Evolutionary conservation across 2,888 invertebrate species (phyloP), one percentile per base, ranked within the genome.

Genomic region (Euclidia mi): DNA sequence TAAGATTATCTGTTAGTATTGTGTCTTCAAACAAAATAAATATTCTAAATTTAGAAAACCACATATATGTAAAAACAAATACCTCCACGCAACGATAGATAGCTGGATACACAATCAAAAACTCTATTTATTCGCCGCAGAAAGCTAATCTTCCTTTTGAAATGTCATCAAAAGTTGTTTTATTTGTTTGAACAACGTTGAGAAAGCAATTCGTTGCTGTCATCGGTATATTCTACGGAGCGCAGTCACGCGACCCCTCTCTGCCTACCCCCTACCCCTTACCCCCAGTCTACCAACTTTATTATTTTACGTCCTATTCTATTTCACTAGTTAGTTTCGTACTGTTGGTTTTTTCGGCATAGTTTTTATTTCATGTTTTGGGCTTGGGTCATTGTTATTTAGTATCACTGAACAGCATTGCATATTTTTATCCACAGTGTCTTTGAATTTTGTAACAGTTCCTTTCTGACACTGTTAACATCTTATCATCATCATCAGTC

Each of bases 201-300:
- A 75, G 57, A 78, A 81, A 80, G 74, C 79, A 79, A 86, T 86
- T 82, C 63, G 71, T 82, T 78, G 56, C 72, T 85, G 87, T 82
- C 85, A 79, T 73, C 74, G n/a, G n/a, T 50, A 48, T 65, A 29
- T 45, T 38, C 29, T 57, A 50, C 57, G 50, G 40, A 20, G 40
- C 15, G 42, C 43, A 70, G 78, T 73, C 87, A 87, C 87, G 87
- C 85, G 76, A 85, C 57, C 29, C 17, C 37, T 67, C 25, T 17
- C 4, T n/a, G n/a, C n/a, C 20, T 3, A 25, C 20, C 20, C 20
- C 20, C 20, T 3, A n/a, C n/a, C n/a, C n/a, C n/a, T n/a, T n/a
- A n/a, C 47, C 61, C 71, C 69, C 71, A 51, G 85, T 83, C 81
- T 82, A 78, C 65, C 79, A 85, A 87, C 70, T 85, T 84, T 72